Evolutionary conservation across 1,140 invertebrate species (phyloP), one percentile per base, ranked within the genome.

Genomic region (Pseudomyrmex sp.): DNA sequence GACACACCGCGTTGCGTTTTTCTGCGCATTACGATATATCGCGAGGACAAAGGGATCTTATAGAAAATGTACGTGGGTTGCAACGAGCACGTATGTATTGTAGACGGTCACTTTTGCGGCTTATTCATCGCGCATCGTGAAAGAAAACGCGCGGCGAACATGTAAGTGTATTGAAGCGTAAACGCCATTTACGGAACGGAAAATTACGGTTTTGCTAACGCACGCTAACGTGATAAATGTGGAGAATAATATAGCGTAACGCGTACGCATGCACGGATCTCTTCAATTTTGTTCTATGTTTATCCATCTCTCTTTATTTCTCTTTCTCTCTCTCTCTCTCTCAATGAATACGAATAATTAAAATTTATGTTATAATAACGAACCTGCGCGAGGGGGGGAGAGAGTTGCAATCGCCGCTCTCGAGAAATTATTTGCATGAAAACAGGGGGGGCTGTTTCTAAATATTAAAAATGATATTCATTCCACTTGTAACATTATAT

Each of bases 141-240:
- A 62, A 52, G 56, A 48, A 70, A 70, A 72, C 54, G 44, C 65
- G 76, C 56, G 52, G 44, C n/a, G 59, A 72, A 59, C 54, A 23
- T 77, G 66, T 48, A 18, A 46, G 20, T 48, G 54, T 70, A 70
- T 80, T 80, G 76, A 80, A 80, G 76, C 54, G 65, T 72, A 70
- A 80, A 80, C 44, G 76, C 23, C 76, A 80, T 72, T 72, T 80
- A 66, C 48, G 26, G 74, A 44, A 76, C 20, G 66, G 76, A 70
- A 72, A 80, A 80, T 80, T 70, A 68, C 4, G 54, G 54, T 70
- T 79, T 70, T 70, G 66, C 54, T 70, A 35, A 35, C 35, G 70
- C 76, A 80, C 54, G 76, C 76, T 80, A 80, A 69, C 54, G 20
- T 80, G 76, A 80, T 80, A 80, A 80, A 80, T 72, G 54, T 70